These are phyloP conservation scores for Coracopsis vasa DNA, from an alignment of 2,113 vertebrate species.

Conservation along the genomic window DNA sequence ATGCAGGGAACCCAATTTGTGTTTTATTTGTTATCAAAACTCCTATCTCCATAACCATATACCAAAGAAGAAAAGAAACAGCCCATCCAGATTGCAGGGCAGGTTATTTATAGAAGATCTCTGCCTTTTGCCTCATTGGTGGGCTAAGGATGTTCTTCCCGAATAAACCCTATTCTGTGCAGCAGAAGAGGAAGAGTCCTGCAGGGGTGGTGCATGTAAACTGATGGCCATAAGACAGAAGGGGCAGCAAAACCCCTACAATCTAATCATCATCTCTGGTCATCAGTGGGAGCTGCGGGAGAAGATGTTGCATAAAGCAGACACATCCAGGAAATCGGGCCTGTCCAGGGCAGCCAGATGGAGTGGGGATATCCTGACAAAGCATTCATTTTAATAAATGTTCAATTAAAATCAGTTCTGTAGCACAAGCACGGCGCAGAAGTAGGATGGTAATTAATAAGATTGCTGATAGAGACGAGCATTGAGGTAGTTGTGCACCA, in stretches of 20 bases:
- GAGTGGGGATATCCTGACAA: slow-evolving; percentile 54
- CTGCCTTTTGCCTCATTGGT: slow-evolving; percentile 22
- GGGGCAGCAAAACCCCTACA: background rate
- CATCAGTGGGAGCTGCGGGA: slow-evolving; percentile 10
- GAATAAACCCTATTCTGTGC: background rate
- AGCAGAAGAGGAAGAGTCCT: background rate
- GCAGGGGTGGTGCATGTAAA: background rate
- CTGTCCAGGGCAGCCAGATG: slow-evolving; percentile 51
- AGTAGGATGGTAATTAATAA: slow-evolving; percentile 50
- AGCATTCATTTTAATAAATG: slow-evolving; percentile 57
- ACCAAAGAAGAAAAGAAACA: background rate
- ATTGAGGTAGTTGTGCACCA: background rate
- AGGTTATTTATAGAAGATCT: slow-evolving; percentile 20
- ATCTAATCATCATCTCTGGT: slow-evolving; percentile 46
- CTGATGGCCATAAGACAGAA: background rate
- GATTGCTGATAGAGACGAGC: slow-evolving; percentile 2
- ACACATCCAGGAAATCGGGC: slow-evolving; percentile 51
- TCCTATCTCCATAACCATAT: background rate
- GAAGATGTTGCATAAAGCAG: slow-evolving; percentile 37
- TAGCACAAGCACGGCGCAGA: slow-evolving; percentile 4
- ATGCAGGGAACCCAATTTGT: background rate
- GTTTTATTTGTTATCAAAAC: background rate
- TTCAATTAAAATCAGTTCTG: slow-evolving; percentile 57
- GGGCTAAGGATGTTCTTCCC: background rate
- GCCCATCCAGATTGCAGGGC: background rate